Percentiles rank a stretch among this genome's conserved stretches.
These are phyloP conservation scores for Sialis fuliginosa DNA, from an alignment of 2,888 invertebrate species.

Conservation along the genomic window DNA sequence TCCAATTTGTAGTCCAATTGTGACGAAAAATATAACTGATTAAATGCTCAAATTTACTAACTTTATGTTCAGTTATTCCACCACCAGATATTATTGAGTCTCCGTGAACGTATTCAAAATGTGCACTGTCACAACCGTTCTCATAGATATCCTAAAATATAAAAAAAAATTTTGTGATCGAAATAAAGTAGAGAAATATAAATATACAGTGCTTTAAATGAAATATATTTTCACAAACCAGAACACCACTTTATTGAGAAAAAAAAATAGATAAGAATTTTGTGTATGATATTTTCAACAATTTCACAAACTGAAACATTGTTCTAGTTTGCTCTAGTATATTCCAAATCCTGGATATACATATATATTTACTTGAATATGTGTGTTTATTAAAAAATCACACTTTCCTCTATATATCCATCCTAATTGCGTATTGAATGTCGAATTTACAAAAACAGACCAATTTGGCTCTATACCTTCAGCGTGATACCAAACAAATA, in stretches of 20 bases:
- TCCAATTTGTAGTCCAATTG: slow-evolving; percentile 44
- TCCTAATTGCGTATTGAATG: slow-evolving; percentile 28
- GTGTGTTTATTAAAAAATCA: slow-evolving; percentile 57
- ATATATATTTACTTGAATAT: slow-evolving; percentile 43
- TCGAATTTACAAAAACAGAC: slow-evolving; percentile 36
- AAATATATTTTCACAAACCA: no score
- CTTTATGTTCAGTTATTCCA: slow-evolving; percentile 8
- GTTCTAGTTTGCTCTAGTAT: background rate
- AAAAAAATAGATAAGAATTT: no score
- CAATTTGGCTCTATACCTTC: slow-evolving; percentile 52
- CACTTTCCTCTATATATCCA: slow-evolving; percentile 60
- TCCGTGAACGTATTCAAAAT: slow-evolving; percentile 59
- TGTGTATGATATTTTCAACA: no score
- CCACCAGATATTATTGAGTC: slow-evolving; percentile 35
- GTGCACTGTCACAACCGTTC: slow-evolving; percentile 74
- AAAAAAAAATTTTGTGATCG: background rate
- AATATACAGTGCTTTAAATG: no score
- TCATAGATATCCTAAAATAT: slow-evolving; percentile 64
- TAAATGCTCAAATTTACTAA: background rate
- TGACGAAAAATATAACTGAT: slow-evolving; percentile 20
- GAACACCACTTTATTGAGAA: no score
- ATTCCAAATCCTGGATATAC: background rate
- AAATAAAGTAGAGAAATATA: no score
- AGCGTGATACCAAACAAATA: slow-evolving; percentile 75
- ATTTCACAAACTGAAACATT: no score